These are phyloP conservation scores for Gopherus evgoodei DNA, from an alignment of 2,113 vertebrate species.

Conservation along the genomic window DNA sequence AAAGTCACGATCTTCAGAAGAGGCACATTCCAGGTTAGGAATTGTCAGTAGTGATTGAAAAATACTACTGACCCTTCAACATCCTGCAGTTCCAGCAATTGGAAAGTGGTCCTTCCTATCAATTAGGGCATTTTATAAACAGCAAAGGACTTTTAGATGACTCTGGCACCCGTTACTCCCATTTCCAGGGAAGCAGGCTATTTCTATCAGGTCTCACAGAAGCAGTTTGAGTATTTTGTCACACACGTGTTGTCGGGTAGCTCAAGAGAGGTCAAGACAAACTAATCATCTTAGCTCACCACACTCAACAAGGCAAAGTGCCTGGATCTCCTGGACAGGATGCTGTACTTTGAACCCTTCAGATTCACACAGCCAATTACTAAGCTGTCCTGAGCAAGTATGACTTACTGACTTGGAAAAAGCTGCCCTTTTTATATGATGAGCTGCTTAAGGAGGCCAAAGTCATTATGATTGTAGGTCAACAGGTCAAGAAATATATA, in stretches of 20 bases:
- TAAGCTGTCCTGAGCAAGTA: not conserved
- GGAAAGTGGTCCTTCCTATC: not conserved
- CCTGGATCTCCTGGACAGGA: not conserved
- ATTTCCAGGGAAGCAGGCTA: not conserved
- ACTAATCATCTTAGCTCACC: not conserved
- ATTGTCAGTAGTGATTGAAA: not conserved
- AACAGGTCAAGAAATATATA: not conserved
- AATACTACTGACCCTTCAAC: rapidly evolving
- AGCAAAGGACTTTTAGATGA: not conserved
- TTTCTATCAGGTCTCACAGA: not conserved
- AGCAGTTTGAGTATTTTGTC: not conserved
- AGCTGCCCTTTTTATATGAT: not conserved
- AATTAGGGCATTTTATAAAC: not conserved
- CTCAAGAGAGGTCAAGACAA: not conserved
- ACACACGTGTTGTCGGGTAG: not conserved
- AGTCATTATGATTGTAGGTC: not conserved
- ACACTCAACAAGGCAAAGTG: not conserved
- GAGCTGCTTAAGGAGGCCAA: not conserved
- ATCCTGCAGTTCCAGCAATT: not conserved
- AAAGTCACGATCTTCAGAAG: not conserved
- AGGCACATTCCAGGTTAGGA: not conserved
- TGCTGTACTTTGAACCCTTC: not conserved
- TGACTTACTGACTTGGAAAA: not conserved
- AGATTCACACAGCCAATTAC: not conserved
- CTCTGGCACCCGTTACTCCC: not conserved